Evolutionary conservation across 2,888 invertebrate genomes (phyloP).

Genomic region (Cephus nigrinus): DNA sequence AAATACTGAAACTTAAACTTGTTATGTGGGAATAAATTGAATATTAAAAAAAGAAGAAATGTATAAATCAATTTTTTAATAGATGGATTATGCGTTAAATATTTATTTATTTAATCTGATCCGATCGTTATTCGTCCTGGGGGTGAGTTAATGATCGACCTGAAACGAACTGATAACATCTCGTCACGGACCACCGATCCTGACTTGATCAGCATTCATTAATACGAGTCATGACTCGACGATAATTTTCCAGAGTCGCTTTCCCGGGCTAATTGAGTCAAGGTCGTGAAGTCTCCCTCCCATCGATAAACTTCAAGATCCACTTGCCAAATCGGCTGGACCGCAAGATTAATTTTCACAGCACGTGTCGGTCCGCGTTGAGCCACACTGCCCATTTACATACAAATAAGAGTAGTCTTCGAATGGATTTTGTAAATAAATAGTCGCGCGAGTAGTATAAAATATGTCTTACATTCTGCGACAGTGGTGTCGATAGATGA

Average conservation of each 20-base stretch:
- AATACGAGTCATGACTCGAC: not conserved
- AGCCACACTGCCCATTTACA: not conserved
- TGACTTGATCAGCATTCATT: not conserved
- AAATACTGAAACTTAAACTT: too few species aligned
- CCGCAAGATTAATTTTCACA: not conserved
- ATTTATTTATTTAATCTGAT: not conserved
- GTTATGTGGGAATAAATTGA: too few species aligned
- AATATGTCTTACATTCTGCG: not conserved
- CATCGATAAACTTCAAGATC: not conserved
- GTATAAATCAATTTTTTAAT: too few species aligned
- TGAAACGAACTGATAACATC: not conserved
- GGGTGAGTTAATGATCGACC: not conserved
- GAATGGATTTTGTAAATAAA: not conserved
- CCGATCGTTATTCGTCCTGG: not conserved
- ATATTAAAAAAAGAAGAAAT: too few species aligned
- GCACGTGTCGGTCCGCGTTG: not conserved
- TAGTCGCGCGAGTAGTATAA: not conserved
- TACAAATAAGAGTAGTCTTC: not conserved
- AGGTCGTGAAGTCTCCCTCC: not conserved
- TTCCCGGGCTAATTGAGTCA: not conserved
- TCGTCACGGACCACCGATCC: not conserved
- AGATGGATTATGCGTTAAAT: not conserved
- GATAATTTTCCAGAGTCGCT: not conserved
- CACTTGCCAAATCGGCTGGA: not conserved
- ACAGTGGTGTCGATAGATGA: not conserved